A percentile compares a stretch with the other conserved stretches of the same genome.
Conservation (phyloP, 2,113 vertebrate species). For the Pituophis catenifer region DNA sequence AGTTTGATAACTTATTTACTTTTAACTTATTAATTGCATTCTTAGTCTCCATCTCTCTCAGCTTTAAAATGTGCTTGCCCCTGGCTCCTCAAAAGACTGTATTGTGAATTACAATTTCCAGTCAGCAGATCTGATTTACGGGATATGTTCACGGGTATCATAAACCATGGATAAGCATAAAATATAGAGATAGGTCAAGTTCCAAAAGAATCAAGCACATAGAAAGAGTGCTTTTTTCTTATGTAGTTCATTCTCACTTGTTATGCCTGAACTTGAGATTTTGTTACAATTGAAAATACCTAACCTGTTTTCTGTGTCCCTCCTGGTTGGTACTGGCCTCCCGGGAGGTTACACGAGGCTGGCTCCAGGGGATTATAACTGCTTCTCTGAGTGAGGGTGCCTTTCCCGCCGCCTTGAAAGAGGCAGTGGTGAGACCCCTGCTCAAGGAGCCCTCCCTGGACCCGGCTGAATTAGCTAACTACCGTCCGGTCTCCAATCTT, state of each 20-base stretch:
- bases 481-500: too few species aligned
- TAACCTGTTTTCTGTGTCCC: too few species aligned
- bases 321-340: too few species aligned
- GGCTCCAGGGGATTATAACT: too few species aligned
- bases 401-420: too few species aligned
- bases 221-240: not conserved
- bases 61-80: not conserved
- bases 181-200: not conserved
- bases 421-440: too few species aligned
- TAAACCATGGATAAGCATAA: not conserved
- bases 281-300: too few species aligned
- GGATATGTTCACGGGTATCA: not conserved
- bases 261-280: not conserved
- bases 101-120: not conserved
- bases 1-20: not conserved
- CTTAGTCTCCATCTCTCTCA: not conserved
- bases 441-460: too few species aligned
- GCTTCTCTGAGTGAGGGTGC: too few species aligned
- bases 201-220: not conserved
- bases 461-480: too few species aligned
- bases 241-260: not conserved
- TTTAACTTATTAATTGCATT: not conserved
- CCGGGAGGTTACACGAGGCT: too few species aligned
- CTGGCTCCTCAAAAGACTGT: not conserved
- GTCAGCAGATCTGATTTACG: not conserved